These are phyloP conservation scores for Heliconius hermathena DNA, from an alignment of 1,140 invertebrate genomes.

Conservation along the genomic window DNA sequence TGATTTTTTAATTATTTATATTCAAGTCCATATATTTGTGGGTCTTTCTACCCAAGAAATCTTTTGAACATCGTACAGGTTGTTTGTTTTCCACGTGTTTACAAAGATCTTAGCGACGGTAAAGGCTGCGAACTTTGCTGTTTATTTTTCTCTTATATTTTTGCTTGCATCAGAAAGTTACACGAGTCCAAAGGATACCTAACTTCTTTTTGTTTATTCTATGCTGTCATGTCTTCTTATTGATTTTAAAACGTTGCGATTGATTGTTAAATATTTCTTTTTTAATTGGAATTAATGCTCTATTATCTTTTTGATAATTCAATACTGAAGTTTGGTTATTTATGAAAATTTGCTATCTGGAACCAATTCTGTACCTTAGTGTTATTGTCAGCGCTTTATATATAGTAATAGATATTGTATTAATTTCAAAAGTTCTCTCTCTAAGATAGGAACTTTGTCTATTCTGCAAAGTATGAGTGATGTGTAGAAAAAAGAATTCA, in stretches of 20 bases:
- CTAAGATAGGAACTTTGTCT: background rate
- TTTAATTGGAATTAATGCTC: no score
- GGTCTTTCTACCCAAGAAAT: background rate
- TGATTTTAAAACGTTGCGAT: no score
- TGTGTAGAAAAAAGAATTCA: no score
- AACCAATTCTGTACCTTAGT: background rate
- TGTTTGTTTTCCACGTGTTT: conserved; percentile 18
- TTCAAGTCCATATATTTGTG: background rate
- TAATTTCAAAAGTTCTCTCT: background rate
- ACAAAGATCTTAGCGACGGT: conserved; percentile 14
- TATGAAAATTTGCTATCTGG: background rate
- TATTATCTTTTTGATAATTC: no score
- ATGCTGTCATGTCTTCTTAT: background rate
- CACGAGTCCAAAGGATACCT: conserved; percentile 2
- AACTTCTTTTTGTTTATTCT: background rate
- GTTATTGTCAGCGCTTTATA: background rate
- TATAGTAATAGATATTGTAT: background rate
- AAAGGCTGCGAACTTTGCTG: conserved; percentile 14
- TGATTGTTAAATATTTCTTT: no score
- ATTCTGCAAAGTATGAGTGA: no score
- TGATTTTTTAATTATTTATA: no score
- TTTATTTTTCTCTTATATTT: conserved; percentile 25
- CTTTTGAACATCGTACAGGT: conserved; percentile 11
- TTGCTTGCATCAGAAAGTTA: conserved; percentile 19
- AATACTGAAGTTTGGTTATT: no score